Evolutionary conservation across 2,113 vertebrate genomes (phyloP).

Genomic region (Sardina pilchardus): DNA sequence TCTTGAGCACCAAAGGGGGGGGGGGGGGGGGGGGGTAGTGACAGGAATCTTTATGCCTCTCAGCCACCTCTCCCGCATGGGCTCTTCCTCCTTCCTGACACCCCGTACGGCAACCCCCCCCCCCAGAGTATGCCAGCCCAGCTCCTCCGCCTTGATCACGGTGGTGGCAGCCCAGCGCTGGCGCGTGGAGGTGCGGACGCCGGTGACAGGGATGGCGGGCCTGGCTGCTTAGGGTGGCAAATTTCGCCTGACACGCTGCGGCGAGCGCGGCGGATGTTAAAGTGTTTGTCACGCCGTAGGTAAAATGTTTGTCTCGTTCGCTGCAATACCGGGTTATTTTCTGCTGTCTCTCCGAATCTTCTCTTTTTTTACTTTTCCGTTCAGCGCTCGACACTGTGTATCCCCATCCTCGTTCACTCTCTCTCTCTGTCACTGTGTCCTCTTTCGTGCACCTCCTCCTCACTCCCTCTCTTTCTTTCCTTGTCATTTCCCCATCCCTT

Average conservation of each 20-base stretch:
- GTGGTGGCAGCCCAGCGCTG: background rate
- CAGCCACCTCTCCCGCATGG: background rate
- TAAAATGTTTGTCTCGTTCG: background rate
- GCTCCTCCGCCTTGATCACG: background rate
- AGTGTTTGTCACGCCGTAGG: background rate
- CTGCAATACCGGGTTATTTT: background rate
- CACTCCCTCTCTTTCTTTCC: conserved; percentile 36
- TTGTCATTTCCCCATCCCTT: background rate
- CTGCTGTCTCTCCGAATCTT: background rate
- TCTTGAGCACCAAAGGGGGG: background rate
- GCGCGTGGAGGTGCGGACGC: background rate
- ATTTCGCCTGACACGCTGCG: background rate
- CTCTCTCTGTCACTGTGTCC: background rate
- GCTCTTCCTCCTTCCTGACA: background rate
- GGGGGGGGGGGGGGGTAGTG: too few relatives aligned
- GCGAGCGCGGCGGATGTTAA: background rate
- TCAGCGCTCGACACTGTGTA: background rate
- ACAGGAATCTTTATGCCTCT: conserved; percentile 1
- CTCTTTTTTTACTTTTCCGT: background rate
- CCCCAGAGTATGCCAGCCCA: background rate
- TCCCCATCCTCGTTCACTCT: background rate
- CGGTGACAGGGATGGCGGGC: background rate
- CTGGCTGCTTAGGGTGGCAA: background rate
- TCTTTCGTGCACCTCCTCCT: background rate
- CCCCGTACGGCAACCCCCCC: background rate